Conservation (phyloP, 2,888 invertebrate genomes). For the Andricus quercusramuli region DNA sequence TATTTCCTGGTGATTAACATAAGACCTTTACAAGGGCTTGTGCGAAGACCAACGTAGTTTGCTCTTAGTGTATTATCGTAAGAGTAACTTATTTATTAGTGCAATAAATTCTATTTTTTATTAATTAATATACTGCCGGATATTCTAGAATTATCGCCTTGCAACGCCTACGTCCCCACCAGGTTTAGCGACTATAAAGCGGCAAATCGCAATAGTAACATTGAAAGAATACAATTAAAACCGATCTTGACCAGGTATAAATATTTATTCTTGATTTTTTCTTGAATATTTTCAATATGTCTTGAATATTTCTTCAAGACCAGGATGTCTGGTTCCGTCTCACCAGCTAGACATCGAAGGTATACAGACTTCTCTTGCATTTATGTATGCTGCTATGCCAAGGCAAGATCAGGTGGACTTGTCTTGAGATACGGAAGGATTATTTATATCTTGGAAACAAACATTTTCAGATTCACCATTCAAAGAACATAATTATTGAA, state of each 20-base stretch:
- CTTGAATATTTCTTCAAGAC: too few species aligned
- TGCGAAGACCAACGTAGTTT: not conserved
- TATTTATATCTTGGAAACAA: too few species aligned
- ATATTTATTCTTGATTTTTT: too few species aligned
- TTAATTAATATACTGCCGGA: constrained; percentile 3
- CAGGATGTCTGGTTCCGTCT: too few species aligned
- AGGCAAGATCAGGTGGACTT: too few species aligned
- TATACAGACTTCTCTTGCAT: too few species aligned
- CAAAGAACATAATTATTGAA: too few species aligned
- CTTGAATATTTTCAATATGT: too few species aligned
- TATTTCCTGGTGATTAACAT: constrained; percentile 5
- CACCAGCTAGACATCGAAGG: too few species aligned
- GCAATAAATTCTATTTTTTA: constrained; percentile 11
- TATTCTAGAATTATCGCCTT: not conserved
- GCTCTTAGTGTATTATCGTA: not conserved
- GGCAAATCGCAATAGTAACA: not conserved
- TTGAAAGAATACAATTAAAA: not conserved
- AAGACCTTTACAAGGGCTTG: not conserved
- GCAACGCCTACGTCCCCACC: not conserved
- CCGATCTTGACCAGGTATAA: not conserved
- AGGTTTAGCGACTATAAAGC: not conserved
- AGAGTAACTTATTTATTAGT: not conserved
- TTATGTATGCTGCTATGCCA: too few species aligned
- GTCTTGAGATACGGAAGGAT: too few species aligned
- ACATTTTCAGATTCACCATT: too few species aligned